phyloP scores from a whole-genome alignment of 2,113 vertebrate species.

The Hypocryptadius cinnamomeus region DNA sequence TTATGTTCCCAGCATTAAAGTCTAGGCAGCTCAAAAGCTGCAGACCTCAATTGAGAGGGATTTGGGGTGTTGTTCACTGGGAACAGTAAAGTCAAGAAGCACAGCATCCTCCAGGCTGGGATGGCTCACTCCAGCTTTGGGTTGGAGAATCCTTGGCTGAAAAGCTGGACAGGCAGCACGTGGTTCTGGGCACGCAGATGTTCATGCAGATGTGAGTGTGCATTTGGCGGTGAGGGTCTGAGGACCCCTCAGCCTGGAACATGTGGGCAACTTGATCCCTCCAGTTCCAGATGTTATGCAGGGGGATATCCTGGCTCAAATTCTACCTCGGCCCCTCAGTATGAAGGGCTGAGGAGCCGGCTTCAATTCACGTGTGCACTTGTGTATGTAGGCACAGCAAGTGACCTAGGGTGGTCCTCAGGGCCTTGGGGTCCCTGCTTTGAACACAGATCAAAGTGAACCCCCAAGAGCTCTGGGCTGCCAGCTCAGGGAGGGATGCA shows the following conservation, averaged over 20 bases:
- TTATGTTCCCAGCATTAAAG: background rate
- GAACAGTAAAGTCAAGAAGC: background rate
- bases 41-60: background rate
- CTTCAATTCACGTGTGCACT: background rate
- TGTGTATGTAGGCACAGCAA: rapidly evolving
- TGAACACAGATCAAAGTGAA: background rate
- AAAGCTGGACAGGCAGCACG: rapidly evolving
- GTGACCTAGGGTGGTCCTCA: background rate
- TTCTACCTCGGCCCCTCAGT: background rate
- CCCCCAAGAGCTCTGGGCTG: background rate
- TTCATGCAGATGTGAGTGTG: background rate
- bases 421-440: background rate
- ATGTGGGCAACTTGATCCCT: background rate
- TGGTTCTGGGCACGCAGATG: background rate
- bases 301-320: rapidly evolving
- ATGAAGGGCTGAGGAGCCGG: background rate
- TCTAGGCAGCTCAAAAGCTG: background rate
- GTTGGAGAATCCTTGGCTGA: background rate
- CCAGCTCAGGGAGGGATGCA: background rate
- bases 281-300: background rate
- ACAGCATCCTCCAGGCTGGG: background rate
- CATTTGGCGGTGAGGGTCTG: background rate
- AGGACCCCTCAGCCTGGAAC: background rate
- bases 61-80: background rate
- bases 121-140: background rate